phyloP scores from a whole-genome alignment of 2,888 invertebrate species.

The Blastobasis lacticolella region DNA sequence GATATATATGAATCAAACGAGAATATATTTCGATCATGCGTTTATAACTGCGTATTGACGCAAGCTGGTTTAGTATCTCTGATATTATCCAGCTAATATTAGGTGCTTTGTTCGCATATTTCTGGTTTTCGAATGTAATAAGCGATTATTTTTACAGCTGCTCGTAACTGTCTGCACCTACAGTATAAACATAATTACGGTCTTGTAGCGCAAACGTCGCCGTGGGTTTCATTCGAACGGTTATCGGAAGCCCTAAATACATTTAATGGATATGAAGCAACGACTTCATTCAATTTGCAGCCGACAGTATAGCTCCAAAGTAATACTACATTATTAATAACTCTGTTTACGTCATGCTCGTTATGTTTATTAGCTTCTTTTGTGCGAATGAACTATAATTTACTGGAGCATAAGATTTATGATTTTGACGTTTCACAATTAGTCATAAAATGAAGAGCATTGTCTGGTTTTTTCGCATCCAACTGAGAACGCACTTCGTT shows the following conservation, averaged over 20 bases:
- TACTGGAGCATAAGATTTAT: no score
- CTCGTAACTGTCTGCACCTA: conserved; percentile 18
- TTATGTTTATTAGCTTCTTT: background rate
- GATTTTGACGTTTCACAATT: no score
- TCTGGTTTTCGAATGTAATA: conserved; percentile 28
- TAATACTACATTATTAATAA: background rate
- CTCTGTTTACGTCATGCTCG: background rate
- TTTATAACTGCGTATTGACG: conserved; percentile 35
- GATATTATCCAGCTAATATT: conserved; percentile 24
- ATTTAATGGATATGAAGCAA: conserved; percentile 6
- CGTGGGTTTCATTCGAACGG: conserved; percentile 8
- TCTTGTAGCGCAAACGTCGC: conserved; percentile 18
- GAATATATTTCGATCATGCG: conserved; percentile 22
- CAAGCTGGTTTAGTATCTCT: conserved; percentile 11
- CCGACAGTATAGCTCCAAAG: no score
- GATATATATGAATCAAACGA: conserved; percentile 9
- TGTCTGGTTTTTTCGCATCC: no score
- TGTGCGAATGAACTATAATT: background rate
- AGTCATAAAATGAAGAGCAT: no score
- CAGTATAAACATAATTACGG: conserved; percentile 22
- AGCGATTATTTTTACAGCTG: conserved; percentile 34
- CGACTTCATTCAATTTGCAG: background rate
- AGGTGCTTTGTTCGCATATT: conserved; percentile 34
- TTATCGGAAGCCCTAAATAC: conserved; percentile 17
- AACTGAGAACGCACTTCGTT: no score